Percentiles rank a stretch among this genome's conserved stretches.
phyloP scores from a whole-genome alignment of 2,113 vertebrate genomes.

The Eptatretus burgeri region DNA sequence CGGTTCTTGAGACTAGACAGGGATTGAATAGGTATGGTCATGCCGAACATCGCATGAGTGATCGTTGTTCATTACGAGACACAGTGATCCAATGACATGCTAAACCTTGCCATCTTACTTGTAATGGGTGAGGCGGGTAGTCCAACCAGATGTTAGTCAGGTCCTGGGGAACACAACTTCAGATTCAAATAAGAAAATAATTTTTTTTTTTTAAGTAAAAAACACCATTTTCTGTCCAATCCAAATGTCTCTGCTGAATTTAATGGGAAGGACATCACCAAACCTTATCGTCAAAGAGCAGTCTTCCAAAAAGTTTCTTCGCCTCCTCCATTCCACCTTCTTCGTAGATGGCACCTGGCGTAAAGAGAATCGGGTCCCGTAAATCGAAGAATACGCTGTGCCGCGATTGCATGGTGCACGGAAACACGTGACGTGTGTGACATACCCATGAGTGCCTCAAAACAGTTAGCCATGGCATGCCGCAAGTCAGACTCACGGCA shows the following conservation, averaged over 20 bases:
- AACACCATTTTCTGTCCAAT: neutral
- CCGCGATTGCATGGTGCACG: no score
- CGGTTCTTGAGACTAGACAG: slow-evolving; percentile 51
- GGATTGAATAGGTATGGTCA: neutral
- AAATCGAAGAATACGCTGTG: no score
- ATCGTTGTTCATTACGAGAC: no score
- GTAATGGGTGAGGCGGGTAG: slow-evolving; percentile 82
- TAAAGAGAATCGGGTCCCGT: neutral
- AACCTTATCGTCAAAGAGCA: slow-evolving; percentile 73
- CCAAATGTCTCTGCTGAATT: neutral
- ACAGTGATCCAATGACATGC: no score
- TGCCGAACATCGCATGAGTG: no score
- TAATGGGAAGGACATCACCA: slow-evolving; percentile 7
- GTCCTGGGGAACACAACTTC: slow-evolving; percentile 25
- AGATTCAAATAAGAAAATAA: slow-evolving; percentile 11
- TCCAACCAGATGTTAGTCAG: slow-evolving; percentile 91
- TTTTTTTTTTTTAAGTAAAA: slow-evolving; percentile 7
- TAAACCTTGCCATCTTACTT: slow-evolving; percentile 26
- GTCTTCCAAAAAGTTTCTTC: slow-evolving; percentile 57
- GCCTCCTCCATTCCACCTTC: slow-evolving; percentile 74
- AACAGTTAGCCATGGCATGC: slow-evolving; percentile 98
- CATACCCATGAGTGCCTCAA: slow-evolving; percentile 87
- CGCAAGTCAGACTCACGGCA: slow-evolving; percentile 85
- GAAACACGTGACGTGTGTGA: no score
- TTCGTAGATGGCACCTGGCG: slow-evolving; percentile 62